phyloP scores from a whole-genome alignment of 2,113 vertebrate species.

The Polypterus bichir region DNA sequence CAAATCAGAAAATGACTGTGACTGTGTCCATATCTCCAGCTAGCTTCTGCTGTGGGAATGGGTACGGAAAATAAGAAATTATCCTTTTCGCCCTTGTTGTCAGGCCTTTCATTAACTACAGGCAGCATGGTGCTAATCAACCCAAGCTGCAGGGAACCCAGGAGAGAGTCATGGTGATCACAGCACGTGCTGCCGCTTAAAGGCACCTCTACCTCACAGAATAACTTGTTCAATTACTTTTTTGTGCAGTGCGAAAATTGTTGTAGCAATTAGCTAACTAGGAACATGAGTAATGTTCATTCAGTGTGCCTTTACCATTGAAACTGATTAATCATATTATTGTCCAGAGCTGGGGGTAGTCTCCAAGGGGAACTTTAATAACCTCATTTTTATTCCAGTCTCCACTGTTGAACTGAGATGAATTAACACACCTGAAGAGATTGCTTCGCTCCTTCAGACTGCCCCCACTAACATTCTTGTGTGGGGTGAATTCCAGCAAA shows the following conservation, averaged over 20 bases:
- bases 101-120: no score
- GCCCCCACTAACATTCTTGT: no score
- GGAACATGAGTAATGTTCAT: slow-evolving; percentile 39
- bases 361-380: slow-evolving; percentile 42
- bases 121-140: no score
- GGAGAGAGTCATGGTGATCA: no score
- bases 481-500: no score
- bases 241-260: slow-evolving; percentile 23
- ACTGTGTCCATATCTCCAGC: no score
- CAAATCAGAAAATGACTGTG: no score
- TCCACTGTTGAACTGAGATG: slow-evolving; percentile 34
- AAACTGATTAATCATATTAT: slow-evolving; percentile 48
- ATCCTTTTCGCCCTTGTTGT: no score
- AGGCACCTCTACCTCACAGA: slow-evolving; percentile 39
- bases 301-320: slow-evolving; percentile 38
- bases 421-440: slow-evolving; percentile 35
- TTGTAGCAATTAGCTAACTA: slow-evolving; percentile 45
- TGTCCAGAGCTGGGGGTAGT: slow-evolving; percentile 36
- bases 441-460: slow-evolving; percentile 10
- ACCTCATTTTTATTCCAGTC: slow-evolving; percentile 43
- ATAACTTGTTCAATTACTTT: slow-evolving; percentile 43
- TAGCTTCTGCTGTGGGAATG: no score
- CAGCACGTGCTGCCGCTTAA: no score
- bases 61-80: no score
- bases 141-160: no score